These are phyloP conservation scores for Acromyrmex charruanus DNA, from an alignment of 1,140 invertebrate genomes.

Conservation along the genomic window DNA sequence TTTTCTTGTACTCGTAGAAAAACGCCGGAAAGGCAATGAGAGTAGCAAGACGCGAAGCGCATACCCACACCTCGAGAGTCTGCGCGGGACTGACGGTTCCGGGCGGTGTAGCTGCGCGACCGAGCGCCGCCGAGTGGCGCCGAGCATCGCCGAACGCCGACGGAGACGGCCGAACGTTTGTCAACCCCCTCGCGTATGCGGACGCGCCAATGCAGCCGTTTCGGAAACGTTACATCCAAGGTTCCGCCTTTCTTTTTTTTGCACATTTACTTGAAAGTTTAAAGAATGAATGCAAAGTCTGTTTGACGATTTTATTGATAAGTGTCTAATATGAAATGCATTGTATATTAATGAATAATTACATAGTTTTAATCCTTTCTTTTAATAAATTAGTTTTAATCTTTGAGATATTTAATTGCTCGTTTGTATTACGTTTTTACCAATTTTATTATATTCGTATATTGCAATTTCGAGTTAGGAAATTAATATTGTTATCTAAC, in stretches of 20 bases:
- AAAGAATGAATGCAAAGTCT: background rate
- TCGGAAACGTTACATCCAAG: conserved; percentile 25
- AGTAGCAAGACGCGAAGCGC: conserved; percentile 26
- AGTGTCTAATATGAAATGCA: no score
- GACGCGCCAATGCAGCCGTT: conserved; percentile 17
- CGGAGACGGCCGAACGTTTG: conserved; percentile 71
- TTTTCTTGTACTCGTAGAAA: conserved; percentile 50
- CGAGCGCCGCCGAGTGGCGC: conserved; percentile 65
- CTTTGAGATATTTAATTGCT: no score
- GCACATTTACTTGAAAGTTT: background rate
- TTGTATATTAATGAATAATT: no score
- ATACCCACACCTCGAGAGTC: conserved; percentile 60
- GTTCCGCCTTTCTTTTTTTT: background rate
- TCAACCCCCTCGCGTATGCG: conserved; percentile 57
- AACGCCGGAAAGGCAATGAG: conserved; percentile 26
- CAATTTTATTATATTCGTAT: no score
- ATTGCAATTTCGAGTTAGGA: no score
- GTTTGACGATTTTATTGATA: no score
- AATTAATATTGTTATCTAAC: no score
- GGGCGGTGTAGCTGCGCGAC: conserved; percentile 76
- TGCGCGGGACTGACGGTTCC: conserved; percentile 79
- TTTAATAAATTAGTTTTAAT: no score
- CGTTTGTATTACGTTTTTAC: no score
- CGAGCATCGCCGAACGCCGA: conserved; percentile 69
- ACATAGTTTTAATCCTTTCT: no score